A percentile compares a stretch with the other conserved stretches of the same genome.
phyloP scores from a whole-genome alignment of 2,888 invertebrate species.

The Apamea crenata region DNA sequence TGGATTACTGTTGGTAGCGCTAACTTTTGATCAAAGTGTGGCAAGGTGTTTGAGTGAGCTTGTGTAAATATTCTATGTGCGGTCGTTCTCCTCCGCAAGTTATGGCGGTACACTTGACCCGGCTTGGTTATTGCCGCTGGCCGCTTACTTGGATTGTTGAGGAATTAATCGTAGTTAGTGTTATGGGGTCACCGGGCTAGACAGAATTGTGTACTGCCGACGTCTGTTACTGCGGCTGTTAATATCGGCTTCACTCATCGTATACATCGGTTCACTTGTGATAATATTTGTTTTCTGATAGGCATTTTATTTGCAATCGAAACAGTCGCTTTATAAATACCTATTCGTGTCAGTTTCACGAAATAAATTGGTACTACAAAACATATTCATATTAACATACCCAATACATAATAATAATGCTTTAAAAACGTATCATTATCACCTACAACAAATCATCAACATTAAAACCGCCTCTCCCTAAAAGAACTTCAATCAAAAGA shows the following conservation, averaged over 20 bases:
- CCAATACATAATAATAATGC: not conserved
- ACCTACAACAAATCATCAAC: not conserved
- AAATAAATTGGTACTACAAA: not conserved
- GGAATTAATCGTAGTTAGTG: slow-evolving; percentile 66
- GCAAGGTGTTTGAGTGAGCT: slow-evolving; percentile 63
- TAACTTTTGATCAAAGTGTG: slow-evolving; percentile 70
- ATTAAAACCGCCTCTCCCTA: not conserved
- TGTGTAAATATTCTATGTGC: slow-evolving; percentile 79
- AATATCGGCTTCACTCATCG: not conserved
- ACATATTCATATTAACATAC: not conserved
- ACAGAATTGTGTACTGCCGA: slow-evolving; percentile 27
- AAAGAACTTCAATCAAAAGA: not conserved
- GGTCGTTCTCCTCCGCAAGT: slow-evolving; percentile 73
- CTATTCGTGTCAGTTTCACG: not conserved
- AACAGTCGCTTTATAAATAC: too few relatives aligned
- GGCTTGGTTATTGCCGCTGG: slow-evolving; percentile 67
- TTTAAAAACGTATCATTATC: not conserved
- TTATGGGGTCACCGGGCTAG: slow-evolving; percentile 51
- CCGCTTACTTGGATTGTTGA: slow-evolving; percentile 63
- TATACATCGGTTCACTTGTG: not conserved
- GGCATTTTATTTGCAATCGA: not conserved
- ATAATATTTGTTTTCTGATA: not conserved
- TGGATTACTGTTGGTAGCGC: slow-evolving; percentile 50
- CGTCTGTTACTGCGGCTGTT: slow-evolving; percentile 33
- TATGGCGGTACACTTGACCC: slow-evolving; percentile 72